Conservation (phyloP, 2,113 vertebrate species). For the Takifugu bimaculatus region DNA sequence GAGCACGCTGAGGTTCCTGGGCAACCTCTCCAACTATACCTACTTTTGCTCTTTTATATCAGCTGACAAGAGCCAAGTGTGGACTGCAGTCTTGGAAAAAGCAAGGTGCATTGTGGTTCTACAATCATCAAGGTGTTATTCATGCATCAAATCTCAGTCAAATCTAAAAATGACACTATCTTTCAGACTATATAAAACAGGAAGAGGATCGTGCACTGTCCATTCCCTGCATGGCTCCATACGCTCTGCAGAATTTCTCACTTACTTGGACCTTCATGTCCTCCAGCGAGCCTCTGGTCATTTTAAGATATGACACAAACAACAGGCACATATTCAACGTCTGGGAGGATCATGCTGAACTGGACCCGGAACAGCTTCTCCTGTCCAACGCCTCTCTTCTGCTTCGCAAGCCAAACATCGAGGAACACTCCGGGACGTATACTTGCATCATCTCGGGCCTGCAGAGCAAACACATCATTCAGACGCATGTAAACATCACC, state of each 20-base stretch:
- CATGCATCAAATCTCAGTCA: not conserved
- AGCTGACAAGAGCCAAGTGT: constrained; percentile 69
- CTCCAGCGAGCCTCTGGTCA: constrained; percentile 43
- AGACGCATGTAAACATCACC: constrained; percentile 68
- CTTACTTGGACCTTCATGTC: constrained; percentile 70
- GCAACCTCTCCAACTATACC: constrained; percentile 57
- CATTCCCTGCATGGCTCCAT: constrained; percentile 66
- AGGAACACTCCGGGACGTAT: constrained; percentile 64
- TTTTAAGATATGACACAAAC: constrained; percentile 69
- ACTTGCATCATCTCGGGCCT: constrained; percentile 64
- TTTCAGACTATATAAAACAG: constrained; percentile 57
- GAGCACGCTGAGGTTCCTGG: constrained; percentile 64
- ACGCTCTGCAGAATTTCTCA: constrained; percentile 65
- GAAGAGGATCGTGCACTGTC: constrained; percentile 57
- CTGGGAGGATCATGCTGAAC: constrained; percentile 61
- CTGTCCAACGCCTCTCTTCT: constrained; percentile 68
- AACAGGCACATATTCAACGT: constrained; percentile 50
- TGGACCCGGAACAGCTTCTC: constrained; percentile 60
- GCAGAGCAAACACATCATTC: constrained; percentile 60
- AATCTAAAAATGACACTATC: not conserved
- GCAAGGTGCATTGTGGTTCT: constrained; percentile 59
- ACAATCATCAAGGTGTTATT: not conserved
- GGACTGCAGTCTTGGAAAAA: constrained; percentile 70
- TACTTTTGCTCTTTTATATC: constrained; percentile 73
- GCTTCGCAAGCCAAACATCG: constrained; percentile 49